Base-by-base conservation (phyloP, 2,113 vertebrate genomes). In the Plecturocebus donacophilus region DNA sequence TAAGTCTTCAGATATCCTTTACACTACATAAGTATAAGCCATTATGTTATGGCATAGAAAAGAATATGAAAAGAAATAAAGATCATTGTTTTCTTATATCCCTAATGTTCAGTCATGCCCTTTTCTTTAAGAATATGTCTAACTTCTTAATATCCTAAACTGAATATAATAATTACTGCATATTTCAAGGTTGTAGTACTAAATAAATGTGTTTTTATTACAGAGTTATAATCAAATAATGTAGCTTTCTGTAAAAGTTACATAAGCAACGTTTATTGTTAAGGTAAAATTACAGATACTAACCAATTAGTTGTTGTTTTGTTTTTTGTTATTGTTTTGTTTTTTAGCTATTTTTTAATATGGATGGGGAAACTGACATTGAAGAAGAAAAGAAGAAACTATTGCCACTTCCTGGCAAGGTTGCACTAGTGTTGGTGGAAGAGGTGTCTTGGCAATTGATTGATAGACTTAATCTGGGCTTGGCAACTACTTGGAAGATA, bases 241-340 rank as follows among this genome's bases (percentile, higher is more conserved):
- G 25, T 30, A 76, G 42, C 40, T 76, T 87, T 56, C 9, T 13
- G 42, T 91, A 82, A 95, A 93, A 86, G 47, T 71, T 93, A 85
- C 27, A 45, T 49, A 77, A 94, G 73, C 30, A 86, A 71, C 25
- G 47, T 52, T 91, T 27, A 71, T 56, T 6, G 7, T 40, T 93
- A 81, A 97, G 79, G 30, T 91, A 89, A 85, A 75, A 77, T 71
- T 64, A n/a, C n/a, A 90, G 58, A 54, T 47, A 92, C 5, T 71
- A 86, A 35, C 23, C 7, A 45, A 49, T 45, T 86, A 61, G 11
- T 70, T 45, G 2, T 71, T 45, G 3, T 64, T 94, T 89, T 20
- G 20, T 0, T 38, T 61, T 58, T 77, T 47, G 7, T 81, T 77
- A 35, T 16, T 56, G 42, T 40, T 77, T 70, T 16, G 30, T 35